These are phyloP conservation scores for Hirundo rustica DNA, from an alignment of 2,797 vertebrate genomes.

Conservation along the genomic window DNA sequence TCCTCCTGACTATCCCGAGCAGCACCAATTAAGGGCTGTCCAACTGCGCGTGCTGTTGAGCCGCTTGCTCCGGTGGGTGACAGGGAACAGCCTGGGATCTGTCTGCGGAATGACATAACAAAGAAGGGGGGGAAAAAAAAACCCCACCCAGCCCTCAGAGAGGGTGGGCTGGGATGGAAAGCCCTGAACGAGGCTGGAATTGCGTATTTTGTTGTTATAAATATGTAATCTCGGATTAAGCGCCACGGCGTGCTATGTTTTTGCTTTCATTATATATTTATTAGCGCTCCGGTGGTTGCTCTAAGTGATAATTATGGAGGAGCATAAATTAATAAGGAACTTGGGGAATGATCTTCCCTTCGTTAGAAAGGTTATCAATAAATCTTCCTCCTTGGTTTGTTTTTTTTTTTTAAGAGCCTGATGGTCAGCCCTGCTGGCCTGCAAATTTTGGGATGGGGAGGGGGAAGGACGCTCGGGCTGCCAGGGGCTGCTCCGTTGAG, in stretches of 20 bases:
- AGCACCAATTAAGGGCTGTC: constrained; percentile 97
- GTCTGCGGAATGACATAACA: constrained; percentile 92
- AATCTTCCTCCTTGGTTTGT: background rate
- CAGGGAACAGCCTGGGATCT: constrained; percentile 93
- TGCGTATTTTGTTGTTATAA: constrained; percentile 82
- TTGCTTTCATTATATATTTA: constrained; percentile 83
- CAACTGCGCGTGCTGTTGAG: constrained; percentile 89
- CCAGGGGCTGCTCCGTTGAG: background rate
- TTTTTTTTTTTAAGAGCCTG: background rate
- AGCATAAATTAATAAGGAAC: constrained; percentile 79
- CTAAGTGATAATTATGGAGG: constrained; percentile 81
- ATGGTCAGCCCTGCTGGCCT: constrained; percentile 1
- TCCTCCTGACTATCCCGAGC: constrained; percentile 87
- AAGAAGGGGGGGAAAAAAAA: constrained; percentile 76
- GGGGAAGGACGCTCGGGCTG: background rate
- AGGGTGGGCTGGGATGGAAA: constrained; percentile 75
- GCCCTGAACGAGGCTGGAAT: constrained; percentile 80
- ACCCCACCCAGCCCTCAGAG: constrained; percentile 38
- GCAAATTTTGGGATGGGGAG: background rate
- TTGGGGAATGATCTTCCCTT: constrained; percentile 40
- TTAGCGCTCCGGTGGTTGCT: constrained; percentile 72
- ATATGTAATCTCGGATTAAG: constrained; percentile 85
- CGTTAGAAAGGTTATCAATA: constrained; percentile 61
- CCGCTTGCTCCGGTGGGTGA: constrained; percentile 85
- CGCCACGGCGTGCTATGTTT: constrained; percentile 79